phyloP scores from a whole-genome alignment of 2,888 invertebrate genomes.

The Hetaerina titia region DNA sequence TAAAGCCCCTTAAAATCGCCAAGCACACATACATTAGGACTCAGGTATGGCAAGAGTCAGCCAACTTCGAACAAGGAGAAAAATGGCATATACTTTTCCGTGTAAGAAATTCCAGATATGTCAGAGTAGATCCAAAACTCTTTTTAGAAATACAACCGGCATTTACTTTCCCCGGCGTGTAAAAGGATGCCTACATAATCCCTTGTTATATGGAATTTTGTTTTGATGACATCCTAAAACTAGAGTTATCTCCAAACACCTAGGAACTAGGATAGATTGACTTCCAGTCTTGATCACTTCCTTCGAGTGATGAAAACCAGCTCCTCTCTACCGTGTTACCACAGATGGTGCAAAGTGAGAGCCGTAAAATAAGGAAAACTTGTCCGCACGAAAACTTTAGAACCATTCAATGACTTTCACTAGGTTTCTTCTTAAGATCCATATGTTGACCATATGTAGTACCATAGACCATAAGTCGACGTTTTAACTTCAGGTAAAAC shows the following conservation, averaged over 20 bases:
- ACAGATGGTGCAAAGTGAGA: not conserved
- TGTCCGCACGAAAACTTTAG: not conserved
- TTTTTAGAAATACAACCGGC: not conserved
- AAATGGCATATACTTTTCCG: not conserved
- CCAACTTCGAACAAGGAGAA: not conserved
- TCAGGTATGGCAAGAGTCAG: conserved; percentile 13
- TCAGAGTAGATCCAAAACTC: not conserved
- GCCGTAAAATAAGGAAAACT: not conserved
- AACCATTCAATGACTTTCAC: not conserved
- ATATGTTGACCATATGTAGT: not conserved
- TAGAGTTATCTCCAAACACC: too few relatives aligned
- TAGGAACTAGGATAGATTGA: too few relatives aligned
- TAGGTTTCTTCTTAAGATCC: not conserved
- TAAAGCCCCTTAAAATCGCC: conserved; percentile 27
- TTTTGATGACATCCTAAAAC: too few relatives aligned
- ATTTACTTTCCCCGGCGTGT: too few relatives aligned
- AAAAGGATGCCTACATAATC: too few relatives aligned
- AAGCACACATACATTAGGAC: conserved; percentile 26
- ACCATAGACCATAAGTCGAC: too few relatives aligned
- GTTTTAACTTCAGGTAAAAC: too few relatives aligned
- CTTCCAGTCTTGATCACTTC: not conserved
- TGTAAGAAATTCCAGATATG: not conserved
- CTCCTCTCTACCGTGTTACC: not conserved
- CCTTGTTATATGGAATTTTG: too few relatives aligned
- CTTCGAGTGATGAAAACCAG: not conserved